phyloP scores from a whole-genome alignment of 2,888 invertebrate species.

The Prenolepis imparis region DNA sequence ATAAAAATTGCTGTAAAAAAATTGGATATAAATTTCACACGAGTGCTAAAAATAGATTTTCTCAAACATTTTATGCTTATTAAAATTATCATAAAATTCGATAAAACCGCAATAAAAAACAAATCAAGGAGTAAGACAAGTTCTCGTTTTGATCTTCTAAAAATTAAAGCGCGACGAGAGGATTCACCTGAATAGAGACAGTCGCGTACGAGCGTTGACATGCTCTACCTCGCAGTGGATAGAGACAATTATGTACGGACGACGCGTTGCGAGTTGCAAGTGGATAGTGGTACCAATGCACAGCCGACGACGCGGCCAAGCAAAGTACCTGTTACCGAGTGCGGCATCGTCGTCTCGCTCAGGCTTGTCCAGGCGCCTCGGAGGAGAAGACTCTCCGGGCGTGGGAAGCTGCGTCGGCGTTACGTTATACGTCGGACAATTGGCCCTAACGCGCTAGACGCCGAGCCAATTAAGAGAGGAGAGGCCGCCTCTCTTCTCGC shows the following conservation, averaged over 20 bases:
- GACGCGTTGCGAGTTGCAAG: background rate
- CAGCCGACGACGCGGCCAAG: constrained; percentile 7
- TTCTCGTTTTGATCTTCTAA: background rate
- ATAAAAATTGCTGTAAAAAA: too few species aligned
- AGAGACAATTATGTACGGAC: background rate
- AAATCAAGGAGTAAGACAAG: background rate
- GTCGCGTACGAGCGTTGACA: background rate
- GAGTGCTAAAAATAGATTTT: background rate
- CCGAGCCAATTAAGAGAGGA: constrained; percentile 79
- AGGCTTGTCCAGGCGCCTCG: constrained; percentile 57
- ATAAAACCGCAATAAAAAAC: background rate
- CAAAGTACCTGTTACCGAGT: constrained; percentile 65
- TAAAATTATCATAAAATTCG: background rate
- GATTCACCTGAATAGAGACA: background rate
- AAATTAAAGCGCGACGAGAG: background rate
- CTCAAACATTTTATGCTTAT: background rate
- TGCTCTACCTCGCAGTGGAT: background rate
- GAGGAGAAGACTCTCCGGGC: constrained; percentile 60
- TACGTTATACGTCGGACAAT: constrained; percentile 77
- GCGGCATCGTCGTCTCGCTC: constrained; percentile 15
- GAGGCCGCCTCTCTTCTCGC: constrained; percentile 62
- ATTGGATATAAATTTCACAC: background rate
- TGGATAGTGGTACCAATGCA: constrained; percentile 28
- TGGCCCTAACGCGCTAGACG: constrained; percentile 81
- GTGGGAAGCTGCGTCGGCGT: constrained; percentile 81